These are phyloP conservation scores for Gorsachius goisagi DNA, from an alignment of 2,113 vertebrate species.

Conservation along the genomic window DNA sequence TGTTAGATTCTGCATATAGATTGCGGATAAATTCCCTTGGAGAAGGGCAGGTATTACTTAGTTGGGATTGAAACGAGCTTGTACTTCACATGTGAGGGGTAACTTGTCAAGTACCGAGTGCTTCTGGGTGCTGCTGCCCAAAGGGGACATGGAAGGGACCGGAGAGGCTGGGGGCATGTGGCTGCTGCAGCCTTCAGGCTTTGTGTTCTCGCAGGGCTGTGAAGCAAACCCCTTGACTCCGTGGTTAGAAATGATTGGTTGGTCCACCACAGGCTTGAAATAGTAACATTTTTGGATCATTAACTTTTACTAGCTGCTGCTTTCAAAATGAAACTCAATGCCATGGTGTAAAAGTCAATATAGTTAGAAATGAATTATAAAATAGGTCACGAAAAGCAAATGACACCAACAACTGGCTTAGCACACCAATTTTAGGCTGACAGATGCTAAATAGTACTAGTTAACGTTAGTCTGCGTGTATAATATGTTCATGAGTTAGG, in stretches of 20 bases:
- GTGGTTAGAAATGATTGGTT: background rate
- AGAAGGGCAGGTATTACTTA: background rate
- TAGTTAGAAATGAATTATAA: background rate
- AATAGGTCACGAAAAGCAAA: background rate
- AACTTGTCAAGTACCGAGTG: background rate
- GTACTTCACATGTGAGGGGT: background rate
- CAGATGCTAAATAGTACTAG: background rate
- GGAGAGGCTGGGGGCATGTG: background rate
- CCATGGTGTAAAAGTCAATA: background rate
- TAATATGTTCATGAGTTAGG: background rate
- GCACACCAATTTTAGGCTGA: background rate
- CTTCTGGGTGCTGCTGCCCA: background rate
- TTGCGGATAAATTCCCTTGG: background rate
- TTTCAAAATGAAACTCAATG: background rate
- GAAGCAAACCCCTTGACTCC: background rate
- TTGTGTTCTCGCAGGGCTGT: fast-evolving
- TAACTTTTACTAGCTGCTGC: conserved; percentile 24
- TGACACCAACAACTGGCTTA: background rate
- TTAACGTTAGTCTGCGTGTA: background rate
- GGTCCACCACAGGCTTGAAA: background rate
- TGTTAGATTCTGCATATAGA: background rate
- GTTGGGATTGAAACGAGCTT: background rate
- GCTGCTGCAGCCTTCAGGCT: background rate
- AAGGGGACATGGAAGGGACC: fast-evolving
- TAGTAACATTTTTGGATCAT: background rate